A percentile compares a stretch with the other conserved stretches of the same genome.
Evolutionary conservation across 2,797 vertebrate genomes (phyloP).

Genomic region (Cirrhinus mrigala): DNA sequence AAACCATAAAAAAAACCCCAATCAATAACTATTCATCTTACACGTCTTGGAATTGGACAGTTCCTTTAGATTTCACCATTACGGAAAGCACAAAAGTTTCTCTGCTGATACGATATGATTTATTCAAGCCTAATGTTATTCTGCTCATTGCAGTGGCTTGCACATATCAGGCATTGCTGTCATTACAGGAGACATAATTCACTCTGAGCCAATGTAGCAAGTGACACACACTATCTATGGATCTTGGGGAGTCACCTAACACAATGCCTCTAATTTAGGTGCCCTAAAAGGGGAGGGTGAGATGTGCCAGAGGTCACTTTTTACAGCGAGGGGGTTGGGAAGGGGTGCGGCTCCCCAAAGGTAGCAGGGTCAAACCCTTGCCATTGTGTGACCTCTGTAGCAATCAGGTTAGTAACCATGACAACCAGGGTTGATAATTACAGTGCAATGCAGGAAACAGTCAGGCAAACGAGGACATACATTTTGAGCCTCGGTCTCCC

Average conservation of each 20-base stretch:
- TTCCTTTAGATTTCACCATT: slow-evolving; percentile 18
- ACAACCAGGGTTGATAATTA: slow-evolving; percentile 59
- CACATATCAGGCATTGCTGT: slow-evolving; percentile 62
- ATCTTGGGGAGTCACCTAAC: slow-evolving; percentile 81
- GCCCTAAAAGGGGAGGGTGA: slow-evolving; percentile 75
- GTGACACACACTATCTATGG: slow-evolving; percentile 74
- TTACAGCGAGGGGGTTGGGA: slow-evolving; percentile 67
- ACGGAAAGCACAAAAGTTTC: slow-evolving; percentile 6
- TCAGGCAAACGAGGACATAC: neutral
- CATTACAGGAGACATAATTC: slow-evolving; percentile 71
- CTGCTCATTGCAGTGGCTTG: slow-evolving; percentile 45
- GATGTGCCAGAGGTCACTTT: slow-evolving; percentile 81
- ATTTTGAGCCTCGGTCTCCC: neutral
- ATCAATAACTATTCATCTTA: slow-evolving; percentile 2
- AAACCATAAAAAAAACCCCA: neutral
- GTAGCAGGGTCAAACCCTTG: slow-evolving; percentile 78
- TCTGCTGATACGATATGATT: slow-evolving; percentile 66
- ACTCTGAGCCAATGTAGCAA: slow-evolving; percentile 69
- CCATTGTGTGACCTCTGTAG: slow-evolving; percentile 81
- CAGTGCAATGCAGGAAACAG: slow-evolving; percentile 47
- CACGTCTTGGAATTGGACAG: neutral
- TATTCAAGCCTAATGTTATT: slow-evolving; percentile 65
- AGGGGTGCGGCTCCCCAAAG: slow-evolving; percentile 85
- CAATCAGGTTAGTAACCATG: slow-evolving; percentile 72
- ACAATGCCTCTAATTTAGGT: slow-evolving; percentile 84